Percentiles rank a stretch among this genome's conserved stretches.
Conservation (phyloP, 2,888 invertebrate species). For the Noctuana brunneofusca region DNA sequence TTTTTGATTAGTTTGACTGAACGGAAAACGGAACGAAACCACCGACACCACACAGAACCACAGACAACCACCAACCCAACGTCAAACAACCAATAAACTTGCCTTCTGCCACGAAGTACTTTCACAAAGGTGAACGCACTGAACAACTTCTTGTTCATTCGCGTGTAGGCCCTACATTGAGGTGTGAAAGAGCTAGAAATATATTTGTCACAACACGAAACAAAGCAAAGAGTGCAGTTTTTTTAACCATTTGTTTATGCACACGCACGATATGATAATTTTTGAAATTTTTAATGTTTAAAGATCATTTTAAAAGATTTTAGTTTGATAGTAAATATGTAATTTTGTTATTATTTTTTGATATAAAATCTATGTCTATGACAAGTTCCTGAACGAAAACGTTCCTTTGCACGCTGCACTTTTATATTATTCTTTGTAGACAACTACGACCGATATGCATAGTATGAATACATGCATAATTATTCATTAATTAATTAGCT, state of each 20-base stretch:
- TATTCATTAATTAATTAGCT: too few relatives aligned
- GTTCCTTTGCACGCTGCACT: neutral
- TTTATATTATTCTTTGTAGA: neutral
- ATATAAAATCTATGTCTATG: neutral
- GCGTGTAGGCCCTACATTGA: neutral
- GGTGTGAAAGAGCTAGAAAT: constrained; percentile 8
- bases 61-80: neutral
- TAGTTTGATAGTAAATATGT: too few relatives aligned
- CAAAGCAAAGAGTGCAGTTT: too few relatives aligned
- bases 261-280: neutral
- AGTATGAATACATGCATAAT: too few relatives aligned
- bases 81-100: constrained; percentile 3
- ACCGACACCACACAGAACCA: constrained; percentile 10
- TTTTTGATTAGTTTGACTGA: constrained; percentile 57
- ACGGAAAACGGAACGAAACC: neutral
- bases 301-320: neutral
- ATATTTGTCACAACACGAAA: too few relatives aligned
- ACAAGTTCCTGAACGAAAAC: neutral
- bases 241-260: too few relatives aligned
- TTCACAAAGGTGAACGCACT: constrained; percentile 19
- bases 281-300: neutral
- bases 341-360: neutral
- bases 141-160: constrained; percentile 4
- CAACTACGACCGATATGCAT: too few relatives aligned
- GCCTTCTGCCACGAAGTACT: constrained; percentile 16